phyloP scores from a whole-genome alignment of 1,140 invertebrate genomes.

The Hylaeus anthracinus region DNA sequence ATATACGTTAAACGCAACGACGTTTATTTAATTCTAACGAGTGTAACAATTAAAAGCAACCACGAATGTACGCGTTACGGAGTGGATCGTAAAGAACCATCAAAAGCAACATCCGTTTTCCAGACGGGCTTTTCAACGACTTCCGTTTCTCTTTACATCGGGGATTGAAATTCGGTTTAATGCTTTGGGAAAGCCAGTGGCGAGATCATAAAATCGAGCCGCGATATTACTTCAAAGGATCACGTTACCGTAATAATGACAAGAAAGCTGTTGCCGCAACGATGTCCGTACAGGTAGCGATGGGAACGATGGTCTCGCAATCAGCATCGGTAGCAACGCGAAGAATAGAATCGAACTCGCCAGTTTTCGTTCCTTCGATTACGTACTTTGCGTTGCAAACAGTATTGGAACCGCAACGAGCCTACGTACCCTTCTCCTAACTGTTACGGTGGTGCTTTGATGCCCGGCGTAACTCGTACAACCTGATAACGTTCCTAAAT shows the following conservation, averaged over 20 bases:
- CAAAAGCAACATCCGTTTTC: neutral
- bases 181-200: slow-evolving; percentile 38
- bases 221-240: slow-evolving; percentile 34
- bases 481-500: too few species aligned
- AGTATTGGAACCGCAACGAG: too few species aligned
- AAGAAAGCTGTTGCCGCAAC: slow-evolving; percentile 29
- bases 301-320: slow-evolving; percentile 15
- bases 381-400: neutral
- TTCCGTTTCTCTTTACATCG: slow-evolving; percentile 39
- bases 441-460: too few species aligned
- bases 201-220: slow-evolving; percentile 39
- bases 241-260: slow-evolving; percentile 39
- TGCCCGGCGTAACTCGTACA: too few species aligned
- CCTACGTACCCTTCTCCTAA: too few species aligned
- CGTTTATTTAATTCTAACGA: neutral
- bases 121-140: neutral
- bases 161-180: slow-evolving; percentile 43
- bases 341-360: neutral
- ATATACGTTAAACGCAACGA: neutral
- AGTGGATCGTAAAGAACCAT: neutral
- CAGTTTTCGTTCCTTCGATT: neutral
- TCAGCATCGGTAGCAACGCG: neutral
- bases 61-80: neutral
- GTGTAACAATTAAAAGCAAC: neutral
- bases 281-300: slow-evolving; percentile 13